Evolutionary conservation across 2,888 invertebrate species (phyloP), one percentile per base, ranked within the genome.

Genomic region (Strigamia maritima): DNA sequence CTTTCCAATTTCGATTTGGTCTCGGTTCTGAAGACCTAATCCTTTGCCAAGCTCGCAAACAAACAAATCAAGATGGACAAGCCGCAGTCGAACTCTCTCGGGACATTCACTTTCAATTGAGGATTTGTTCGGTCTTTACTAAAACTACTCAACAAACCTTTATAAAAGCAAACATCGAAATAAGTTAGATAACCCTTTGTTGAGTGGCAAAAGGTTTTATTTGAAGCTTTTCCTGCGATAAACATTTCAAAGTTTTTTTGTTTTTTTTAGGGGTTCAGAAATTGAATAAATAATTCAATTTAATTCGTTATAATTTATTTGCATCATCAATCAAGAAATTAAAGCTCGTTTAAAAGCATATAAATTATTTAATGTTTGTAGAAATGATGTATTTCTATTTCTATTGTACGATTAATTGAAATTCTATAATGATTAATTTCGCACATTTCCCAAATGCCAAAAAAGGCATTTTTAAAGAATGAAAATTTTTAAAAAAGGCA

Each of bases 51-150:
- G 49, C 49, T 49, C 49, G n/a, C 49, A 49, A 49, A 49, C 49
- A 49, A 49, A 49, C n/a, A 49, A 49, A 49, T 49, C 49, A 49
- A 49, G 49, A 49, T 49, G 49, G 49, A 49, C 49, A 49, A 49
- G 49, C 49, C 1, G n/a, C 49, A 49, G 49, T 49, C 49, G 19
- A 49, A 49, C 49, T 49, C 49, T 49, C 49, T 19, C 16, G 49
- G 19, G 49, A 19, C 49, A 49, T 49, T 49, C 49, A 19, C 49
- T 49, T 49, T 49, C 49, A 49, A 49, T 49, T 19, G 49, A 49
- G 49, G 49, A 49, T 49, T 49, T 49, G 49, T 49, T 49, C 16
- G 49, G 16, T 16, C 49, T 49, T 19, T 49, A 49, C 49, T 10
- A 49, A 49, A 49, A 49, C 49, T 49, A 49, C 7, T 49, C 49